Evolutionary conservation across 1,140 invertebrate genomes (phyloP).

Genomic region (Caenorhabditis remanei): DNA sequence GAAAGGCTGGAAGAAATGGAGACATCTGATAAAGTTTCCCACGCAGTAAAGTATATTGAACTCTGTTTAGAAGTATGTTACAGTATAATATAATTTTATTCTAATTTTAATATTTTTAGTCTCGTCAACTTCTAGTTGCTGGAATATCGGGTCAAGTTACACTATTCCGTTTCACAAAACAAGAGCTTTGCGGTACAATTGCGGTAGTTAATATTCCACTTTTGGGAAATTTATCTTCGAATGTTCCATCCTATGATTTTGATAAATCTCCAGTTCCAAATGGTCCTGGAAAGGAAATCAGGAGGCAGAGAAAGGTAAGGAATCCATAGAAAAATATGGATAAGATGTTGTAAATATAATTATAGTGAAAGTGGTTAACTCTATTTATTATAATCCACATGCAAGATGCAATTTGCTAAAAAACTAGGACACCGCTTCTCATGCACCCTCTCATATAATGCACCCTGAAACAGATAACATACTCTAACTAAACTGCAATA

Average conservation of each 20-base stretch:
- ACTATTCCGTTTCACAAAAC: slow-evolving; percentile 93
- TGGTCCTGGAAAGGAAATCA: slow-evolving; percentile 49
- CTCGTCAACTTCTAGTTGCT: slow-evolving; percentile 88
- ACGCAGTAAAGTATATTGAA: slow-evolving; percentile 92
- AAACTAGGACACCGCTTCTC: too few relatives aligned
- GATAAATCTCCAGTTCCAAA: slow-evolving; percentile 41
- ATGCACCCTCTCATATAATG: neutral
- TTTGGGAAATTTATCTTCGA: neutral
- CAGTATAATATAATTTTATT: neutral
- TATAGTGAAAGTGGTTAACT: slow-evolving; percentile 11
- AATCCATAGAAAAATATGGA: neutral
- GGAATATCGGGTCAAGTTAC: slow-evolving; percentile 92
- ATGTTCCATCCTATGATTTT: slow-evolving; percentile 33
- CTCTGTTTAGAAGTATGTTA: slow-evolving; percentile 85
- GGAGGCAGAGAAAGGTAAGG: slow-evolving; percentile 61
- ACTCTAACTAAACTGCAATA: too few relatives aligned
- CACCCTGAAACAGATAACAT: neutral
- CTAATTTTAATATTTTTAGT: slow-evolving; percentile 78
- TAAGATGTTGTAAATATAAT: neutral
- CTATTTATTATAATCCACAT: neutral
- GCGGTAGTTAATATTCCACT: slow-evolving; percentile 79
- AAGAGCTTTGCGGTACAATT: slow-evolving; percentile 88
- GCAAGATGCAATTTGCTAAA: too few relatives aligned
- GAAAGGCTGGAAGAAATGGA: slow-evolving; percentile 81
- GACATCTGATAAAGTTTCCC: slow-evolving; percentile 86